Percentiles rank a stretch among this genome's conserved stretches.
Conservation (phyloP, 2,113 vertebrate species). For the Ceyx melanurus region DNA sequence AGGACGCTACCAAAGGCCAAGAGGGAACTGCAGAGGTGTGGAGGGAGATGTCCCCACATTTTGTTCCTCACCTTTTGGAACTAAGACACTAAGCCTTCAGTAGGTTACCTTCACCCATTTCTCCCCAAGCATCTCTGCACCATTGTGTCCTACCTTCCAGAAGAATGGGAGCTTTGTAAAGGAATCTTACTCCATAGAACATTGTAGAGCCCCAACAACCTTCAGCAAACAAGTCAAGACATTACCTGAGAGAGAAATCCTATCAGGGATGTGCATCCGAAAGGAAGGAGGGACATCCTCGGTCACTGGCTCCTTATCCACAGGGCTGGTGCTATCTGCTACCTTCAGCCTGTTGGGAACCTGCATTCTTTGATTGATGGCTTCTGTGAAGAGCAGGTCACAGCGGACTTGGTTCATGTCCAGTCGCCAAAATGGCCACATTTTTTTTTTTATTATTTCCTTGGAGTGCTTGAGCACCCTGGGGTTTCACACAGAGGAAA, state of each 20-base stretch:
- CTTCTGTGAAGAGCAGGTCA: constrained; percentile 73
- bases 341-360: constrained; percentile 76
- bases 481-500: neutral
- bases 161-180: neutral
- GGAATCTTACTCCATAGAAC: neutral
- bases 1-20: neutral
- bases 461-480: neutral
- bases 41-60: neutral
- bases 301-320: neutral
- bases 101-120: neutral
- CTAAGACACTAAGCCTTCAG: neutral
- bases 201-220: neutral
- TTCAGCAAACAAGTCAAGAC: neutral
- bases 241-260: constrained; percentile 77
- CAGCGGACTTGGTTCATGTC: neutral
- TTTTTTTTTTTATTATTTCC: neutral
- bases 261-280: constrained; percentile 78
- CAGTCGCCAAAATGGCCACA: constrained; percentile 17
- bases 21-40: neutral
- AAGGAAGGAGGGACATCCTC: constrained; percentile 59
- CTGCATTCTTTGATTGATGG: constrained; percentile 78
- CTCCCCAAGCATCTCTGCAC: neutral
- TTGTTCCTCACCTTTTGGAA: neutral
- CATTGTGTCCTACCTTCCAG: neutral
- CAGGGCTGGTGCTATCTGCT: neutral